Percentiles rank a stretch among this genome's conserved stretches.
Conservation (phyloP, 1,140 invertebrate genomes). For the Drosophila tropicalis region DNA sequence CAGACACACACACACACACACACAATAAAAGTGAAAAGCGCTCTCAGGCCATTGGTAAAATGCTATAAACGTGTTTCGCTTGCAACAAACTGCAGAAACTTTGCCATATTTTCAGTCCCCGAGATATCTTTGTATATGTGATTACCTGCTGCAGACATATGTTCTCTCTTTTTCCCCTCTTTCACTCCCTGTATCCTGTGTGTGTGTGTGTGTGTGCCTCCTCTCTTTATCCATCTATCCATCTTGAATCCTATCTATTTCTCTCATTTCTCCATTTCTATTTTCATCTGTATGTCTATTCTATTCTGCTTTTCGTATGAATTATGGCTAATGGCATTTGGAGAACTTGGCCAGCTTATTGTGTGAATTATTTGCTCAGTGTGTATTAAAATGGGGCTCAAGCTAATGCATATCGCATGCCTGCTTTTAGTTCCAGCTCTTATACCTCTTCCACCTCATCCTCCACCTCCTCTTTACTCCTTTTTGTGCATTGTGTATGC, state of each 20-base stretch:
- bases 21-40: conserved; percentile 73
- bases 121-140: conserved; percentile 25
- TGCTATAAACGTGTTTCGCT: conserved; percentile 70
- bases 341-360: conserved; percentile 63
- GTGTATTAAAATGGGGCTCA: conserved; percentile 75
- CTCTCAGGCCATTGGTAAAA: conserved; percentile 71
- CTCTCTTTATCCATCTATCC: not conserved
- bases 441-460: too few species aligned
- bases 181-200: not conserved
- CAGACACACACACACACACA: not conserved
- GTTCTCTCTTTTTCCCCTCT: conserved; percentile 5
- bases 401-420: conserved; percentile 54
- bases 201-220: too few species aligned
- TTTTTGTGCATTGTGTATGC: not conserved
- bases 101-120: conserved; percentile 41
- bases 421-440: not conserved
- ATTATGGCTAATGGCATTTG: conserved; percentile 53
- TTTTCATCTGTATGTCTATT: conserved; percentile 33
- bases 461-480: too few species aligned
- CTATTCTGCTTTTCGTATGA: conserved; percentile 47
- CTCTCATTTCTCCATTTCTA: not conserved
- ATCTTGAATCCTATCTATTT: conserved; percentile 1
- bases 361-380: conserved; percentile 74
- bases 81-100: conserved; percentile 24
- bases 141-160: conserved; percentile 44